Percentiles rank a stretch among this genome's conserved stretches.
Conservation (phyloP, 1,140 invertebrate species). For the Anastatus disparis region DNA sequence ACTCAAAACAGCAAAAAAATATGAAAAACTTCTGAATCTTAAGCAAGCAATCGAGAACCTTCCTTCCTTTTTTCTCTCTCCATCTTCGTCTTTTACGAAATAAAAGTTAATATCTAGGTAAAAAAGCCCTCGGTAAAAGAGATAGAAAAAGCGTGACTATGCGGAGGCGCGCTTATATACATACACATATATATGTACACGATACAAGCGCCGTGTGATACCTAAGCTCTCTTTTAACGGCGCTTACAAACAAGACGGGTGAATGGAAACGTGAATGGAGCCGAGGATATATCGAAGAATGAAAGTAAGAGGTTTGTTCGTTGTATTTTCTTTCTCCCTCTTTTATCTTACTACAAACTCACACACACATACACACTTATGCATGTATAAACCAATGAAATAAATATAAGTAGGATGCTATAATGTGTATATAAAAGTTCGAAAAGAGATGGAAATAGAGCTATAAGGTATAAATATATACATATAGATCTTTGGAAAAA, state of each 20-base stretch:
- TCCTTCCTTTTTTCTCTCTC: not conserved
- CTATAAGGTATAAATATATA: not conserved
- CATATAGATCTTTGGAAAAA: conserved; percentile 2
- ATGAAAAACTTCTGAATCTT: too few relatives aligned
- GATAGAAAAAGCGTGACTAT: not conserved
- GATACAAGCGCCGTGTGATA: not conserved
- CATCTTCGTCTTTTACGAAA: not conserved
- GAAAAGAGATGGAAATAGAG: not conserved
- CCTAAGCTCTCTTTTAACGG: conserved; percentile 24
- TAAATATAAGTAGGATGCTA: too few relatives aligned
- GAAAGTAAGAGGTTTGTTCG: conserved; percentile 57
- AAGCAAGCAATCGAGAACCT: too few relatives aligned
- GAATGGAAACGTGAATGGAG: conserved; percentile 55
- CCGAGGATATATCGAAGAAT: conserved; percentile 46
- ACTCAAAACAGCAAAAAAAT: too few relatives aligned
- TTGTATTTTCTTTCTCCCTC: conserved; percentile 17
- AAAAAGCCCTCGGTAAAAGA: not conserved
- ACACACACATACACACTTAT: too few relatives aligned
- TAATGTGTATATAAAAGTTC: too few relatives aligned
- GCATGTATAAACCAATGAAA: too few relatives aligned
- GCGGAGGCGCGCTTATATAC: too few relatives aligned
- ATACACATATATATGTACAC: not conserved
- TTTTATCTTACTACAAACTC: not conserved
- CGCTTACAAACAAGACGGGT: conserved; percentile 38
- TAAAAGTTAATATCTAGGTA: conserved; percentile 3